Conservation (phyloP, 1,140 invertebrate species). For the Cherax destructor region DNA sequence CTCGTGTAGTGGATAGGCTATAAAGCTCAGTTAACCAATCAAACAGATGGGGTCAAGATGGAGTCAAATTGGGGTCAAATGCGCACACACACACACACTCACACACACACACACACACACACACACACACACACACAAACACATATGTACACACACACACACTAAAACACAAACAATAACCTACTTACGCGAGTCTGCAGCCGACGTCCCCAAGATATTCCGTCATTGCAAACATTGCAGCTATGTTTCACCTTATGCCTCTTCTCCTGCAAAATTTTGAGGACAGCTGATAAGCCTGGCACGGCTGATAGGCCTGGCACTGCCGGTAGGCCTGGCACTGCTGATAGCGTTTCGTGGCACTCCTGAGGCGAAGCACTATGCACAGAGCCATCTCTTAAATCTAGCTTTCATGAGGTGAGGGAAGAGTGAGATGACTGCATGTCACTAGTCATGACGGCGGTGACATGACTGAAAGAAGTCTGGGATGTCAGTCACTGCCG, state of each 20-base stretch:
- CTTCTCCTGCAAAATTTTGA: background rate
- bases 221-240: conserved; percentile 55
- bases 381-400: conserved; percentile 49
- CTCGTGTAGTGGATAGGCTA: too few relatives aligned
- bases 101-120: background rate
- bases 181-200: conserved; percentile 55
- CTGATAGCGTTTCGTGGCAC: conserved; percentile 1
- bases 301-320: background rate
- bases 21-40: too few relatives aligned
- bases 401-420: conserved; percentile 16
- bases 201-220: conserved; percentile 54
- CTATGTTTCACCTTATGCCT: background rate
- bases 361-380: background rate
- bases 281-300: background rate
- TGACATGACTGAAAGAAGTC: too few relatives aligned
- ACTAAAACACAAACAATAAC: background rate
- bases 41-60: too few relatives aligned
- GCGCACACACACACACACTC: too few relatives aligned
- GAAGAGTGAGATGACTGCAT: background rate
- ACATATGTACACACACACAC: background rate
- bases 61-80: too few relatives aligned
- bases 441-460: too few relatives aligned
- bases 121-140: background rate
- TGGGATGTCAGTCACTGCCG: too few relatives aligned
- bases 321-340: background rate